Base-by-base conservation (phyloP, 2,113 vertebrate genomes). In the Actenoides hombroni region DNA sequence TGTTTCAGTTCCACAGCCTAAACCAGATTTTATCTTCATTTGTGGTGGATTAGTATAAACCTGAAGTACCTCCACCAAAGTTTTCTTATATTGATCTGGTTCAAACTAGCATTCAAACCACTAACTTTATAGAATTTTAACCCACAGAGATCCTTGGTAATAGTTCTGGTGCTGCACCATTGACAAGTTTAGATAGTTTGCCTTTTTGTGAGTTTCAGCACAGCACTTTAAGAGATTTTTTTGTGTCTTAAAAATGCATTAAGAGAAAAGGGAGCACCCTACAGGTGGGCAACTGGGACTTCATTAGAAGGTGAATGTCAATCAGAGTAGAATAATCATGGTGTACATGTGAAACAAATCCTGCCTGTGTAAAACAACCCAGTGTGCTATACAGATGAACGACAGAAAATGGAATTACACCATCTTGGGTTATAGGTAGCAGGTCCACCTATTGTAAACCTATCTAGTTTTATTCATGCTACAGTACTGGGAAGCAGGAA, bases 291-390 rank as follows among this genome's bases (percentile, higher is more conserved):
- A 96, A 73, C 59, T 88, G 80, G 64, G 90, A 90, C 80, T 94
- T 96, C 92, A 92, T 94, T 80, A 95, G 78, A 96, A 96, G 87
- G 76, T n/a, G 68, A 95, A 88, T 96, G 97, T 97, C 98, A 98
- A 51, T 98, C 97, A 98, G 40, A 78, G 90, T 16, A 61, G 61
- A 94, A 78, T 69, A 97, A 95, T 94, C 92, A 88, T 20, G 86
- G 65, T 67, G 93, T 95, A 95, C 92, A 90, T 92, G 79, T 88
- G 88, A 96, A 95, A 94, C 97, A 98, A 97, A 97, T 96, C 94
- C 91, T 94, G 53, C 69, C 65, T 56, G 81, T 83, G 88, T 95
- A 93, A 97, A 98, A 97, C 68, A 97, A 94, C 37, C 59, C 91
- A 95, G 70, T 74, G 90, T 97, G 94, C 92, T 96, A 94, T 67